Evolutionary conservation across 2,888 invertebrate genomes (phyloP).

Genomic region (Onchidella celtica): DNA sequence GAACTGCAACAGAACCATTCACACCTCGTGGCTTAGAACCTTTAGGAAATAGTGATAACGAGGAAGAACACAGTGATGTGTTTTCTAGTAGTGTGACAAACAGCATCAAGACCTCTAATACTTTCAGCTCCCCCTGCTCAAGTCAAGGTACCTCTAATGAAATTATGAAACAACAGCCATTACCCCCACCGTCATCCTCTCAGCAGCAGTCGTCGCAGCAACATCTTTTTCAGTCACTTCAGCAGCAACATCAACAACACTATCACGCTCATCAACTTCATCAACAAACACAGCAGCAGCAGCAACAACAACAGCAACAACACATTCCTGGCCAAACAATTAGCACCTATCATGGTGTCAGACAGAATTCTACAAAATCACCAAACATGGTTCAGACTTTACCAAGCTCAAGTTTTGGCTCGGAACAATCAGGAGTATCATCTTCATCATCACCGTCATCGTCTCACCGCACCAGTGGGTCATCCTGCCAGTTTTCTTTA

Average conservation of each 20-base stretch:
- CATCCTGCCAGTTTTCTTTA: constrained; percentile 49
- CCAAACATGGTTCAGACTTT: constrained; percentile 37
- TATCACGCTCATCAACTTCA: constrained; percentile 19
- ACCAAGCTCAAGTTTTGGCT: constrained; percentile 38
- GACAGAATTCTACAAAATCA: constrained; percentile 21
- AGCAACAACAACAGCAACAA: constrained; percentile 29
- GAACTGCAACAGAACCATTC: constrained; percentile 54
- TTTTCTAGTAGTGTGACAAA: constrained; percentile 27
- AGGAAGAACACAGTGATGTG: constrained; percentile 48
- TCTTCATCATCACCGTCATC: constrained; percentile 21
- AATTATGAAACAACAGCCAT: constrained; percentile 38
- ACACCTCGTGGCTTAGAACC: constrained; percentile 51
- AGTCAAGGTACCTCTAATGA: constrained; percentile 45
- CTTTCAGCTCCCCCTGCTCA: constrained; percentile 45
- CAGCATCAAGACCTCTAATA: constrained; percentile 36
- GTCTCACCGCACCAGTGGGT: constrained; percentile 22
- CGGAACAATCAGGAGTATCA: constrained; percentile 40
- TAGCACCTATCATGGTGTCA: constrained; percentile 22
- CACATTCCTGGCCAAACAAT: constrained; percentile 46
- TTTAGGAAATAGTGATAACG: constrained; percentile 42
- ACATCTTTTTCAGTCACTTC: constrained; percentile 10
- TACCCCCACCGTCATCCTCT: constrained; percentile 61
- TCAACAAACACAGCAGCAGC: constrained; percentile 29
- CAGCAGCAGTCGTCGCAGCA: constrained; percentile 59
- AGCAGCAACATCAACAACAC: constrained; percentile 37